Evolutionary conservation across 2,797 vertebrate genomes (phyloP).

Genomic region (Furcifer pardalis): DNA sequence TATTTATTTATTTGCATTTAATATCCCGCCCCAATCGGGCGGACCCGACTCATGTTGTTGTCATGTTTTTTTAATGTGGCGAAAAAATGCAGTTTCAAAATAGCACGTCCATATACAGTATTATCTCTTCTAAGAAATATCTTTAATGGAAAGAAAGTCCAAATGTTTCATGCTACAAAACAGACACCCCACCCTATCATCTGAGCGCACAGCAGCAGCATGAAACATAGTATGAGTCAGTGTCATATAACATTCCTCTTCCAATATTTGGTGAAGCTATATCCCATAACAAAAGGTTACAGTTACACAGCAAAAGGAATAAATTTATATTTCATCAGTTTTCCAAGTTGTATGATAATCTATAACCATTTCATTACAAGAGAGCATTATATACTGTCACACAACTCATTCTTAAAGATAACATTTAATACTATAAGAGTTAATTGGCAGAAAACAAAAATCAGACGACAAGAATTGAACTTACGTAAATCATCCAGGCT

Average conservation of each 20-base stretch:
- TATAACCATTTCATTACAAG: neutral
- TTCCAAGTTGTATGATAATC: neutral
- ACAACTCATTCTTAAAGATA: neutral
- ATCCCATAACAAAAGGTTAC: neutral
- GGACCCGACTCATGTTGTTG: no score
- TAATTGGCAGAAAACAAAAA: neutral
- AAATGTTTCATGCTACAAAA: neutral
- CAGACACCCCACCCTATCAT: neutral
- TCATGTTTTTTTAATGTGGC: neutral
- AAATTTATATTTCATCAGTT: neutral
- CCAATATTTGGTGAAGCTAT: neutral
- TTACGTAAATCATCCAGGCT: slow-evolving; percentile 87
- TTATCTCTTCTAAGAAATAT: no score
- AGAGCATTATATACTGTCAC: neutral
- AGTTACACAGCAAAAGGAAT: neutral
- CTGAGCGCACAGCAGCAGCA: no score
- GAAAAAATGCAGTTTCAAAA: no score
- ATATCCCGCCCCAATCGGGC: no score
- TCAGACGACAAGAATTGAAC: slow-evolving; percentile 21
- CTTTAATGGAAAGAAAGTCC: neutral
- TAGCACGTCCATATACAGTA: no score
- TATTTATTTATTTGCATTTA: no score
- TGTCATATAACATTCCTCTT: neutral
- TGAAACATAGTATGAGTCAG: neutral
- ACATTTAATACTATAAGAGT: neutral